A percentile compares a stretch with the other conserved stretches of the same genome.
phyloP scores from a whole-genome alignment of 2,797 vertebrate genomes.

The Mycteria americana region DNA sequence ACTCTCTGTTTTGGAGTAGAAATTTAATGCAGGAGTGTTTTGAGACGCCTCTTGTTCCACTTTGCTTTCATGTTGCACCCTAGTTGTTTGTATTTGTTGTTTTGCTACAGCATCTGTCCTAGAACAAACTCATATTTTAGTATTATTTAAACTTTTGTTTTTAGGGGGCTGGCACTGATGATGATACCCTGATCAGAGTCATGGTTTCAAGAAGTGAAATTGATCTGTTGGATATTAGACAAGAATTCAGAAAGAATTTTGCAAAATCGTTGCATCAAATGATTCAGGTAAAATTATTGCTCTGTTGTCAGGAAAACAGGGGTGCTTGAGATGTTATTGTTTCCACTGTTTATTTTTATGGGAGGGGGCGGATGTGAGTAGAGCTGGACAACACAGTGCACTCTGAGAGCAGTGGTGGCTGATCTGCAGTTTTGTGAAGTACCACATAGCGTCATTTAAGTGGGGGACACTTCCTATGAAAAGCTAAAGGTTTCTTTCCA shows the following conservation, averaged over 20 bases:
- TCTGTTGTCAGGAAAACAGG: fast-evolving
- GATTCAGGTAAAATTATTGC: conserved; percentile 82
- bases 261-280: conserved; percentile 83
- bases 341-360: not conserved
- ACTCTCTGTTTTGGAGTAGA: not conserved
- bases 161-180: conserved; percentile 91
- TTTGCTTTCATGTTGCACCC: not conserved
- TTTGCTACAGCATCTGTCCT: not conserved
- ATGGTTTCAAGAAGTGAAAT: conserved; percentile 93
- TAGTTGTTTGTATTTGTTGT: not conserved
- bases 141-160: not conserved
- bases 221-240: conserved; percentile 90
- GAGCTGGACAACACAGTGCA: not conserved
- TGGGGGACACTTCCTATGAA: not conserved
- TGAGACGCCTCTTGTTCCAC: not conserved
- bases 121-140: not conserved
- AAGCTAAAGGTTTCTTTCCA: not conserved
- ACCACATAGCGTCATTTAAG: not conserved
- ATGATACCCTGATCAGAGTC: conserved; percentile 87
- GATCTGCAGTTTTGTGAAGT: not conserved
- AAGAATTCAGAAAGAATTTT: conserved; percentile 83
- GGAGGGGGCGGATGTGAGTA: not conserved
- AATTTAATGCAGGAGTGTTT: not conserved
- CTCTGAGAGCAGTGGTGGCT: not conserved
- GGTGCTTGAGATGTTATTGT: not conserved